Conservation (phyloP, 2,113 vertebrate genomes). For the Cairina moschata region DNA sequence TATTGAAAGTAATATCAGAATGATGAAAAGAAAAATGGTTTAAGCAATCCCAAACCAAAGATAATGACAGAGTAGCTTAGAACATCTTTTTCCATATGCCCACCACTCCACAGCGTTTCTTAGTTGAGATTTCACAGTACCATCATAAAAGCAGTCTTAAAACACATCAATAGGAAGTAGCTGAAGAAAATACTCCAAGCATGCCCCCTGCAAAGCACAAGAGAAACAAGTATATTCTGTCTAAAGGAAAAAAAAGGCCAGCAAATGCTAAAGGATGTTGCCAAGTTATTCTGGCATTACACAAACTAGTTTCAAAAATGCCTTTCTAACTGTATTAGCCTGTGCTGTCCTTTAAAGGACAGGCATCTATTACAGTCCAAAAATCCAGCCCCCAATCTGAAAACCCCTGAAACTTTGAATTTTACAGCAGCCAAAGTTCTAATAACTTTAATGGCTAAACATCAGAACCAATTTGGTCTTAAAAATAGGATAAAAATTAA, state of each 20-base stretch:
- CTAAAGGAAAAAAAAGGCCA: neutral
- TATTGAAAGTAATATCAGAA: neutral
- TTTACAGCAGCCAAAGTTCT: neutral
- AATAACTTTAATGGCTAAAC: neutral
- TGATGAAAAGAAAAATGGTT: neutral
- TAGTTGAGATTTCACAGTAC: neutral
- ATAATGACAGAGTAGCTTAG: neutral
- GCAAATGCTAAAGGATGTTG: neutral
- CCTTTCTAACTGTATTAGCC: neutral
- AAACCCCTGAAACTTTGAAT: neutral
- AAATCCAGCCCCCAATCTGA: neutral
- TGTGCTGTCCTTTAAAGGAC: neutral
- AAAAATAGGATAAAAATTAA: neutral
- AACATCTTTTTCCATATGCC: neutral
- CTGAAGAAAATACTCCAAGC: neutral
- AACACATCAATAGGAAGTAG: neutral
- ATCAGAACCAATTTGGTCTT: neutral
- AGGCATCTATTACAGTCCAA: neutral
- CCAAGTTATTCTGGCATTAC: neutral
- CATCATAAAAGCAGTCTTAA: neutral
- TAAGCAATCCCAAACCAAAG: neutral
- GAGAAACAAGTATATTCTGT: neutral
- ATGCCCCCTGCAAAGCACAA: neutral
- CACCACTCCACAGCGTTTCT: neutral
- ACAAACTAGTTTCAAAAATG: neutral